Base-by-base conservation (phyloP, 2,888 invertebrate species). In the Mythimna loreyi region DNA sequence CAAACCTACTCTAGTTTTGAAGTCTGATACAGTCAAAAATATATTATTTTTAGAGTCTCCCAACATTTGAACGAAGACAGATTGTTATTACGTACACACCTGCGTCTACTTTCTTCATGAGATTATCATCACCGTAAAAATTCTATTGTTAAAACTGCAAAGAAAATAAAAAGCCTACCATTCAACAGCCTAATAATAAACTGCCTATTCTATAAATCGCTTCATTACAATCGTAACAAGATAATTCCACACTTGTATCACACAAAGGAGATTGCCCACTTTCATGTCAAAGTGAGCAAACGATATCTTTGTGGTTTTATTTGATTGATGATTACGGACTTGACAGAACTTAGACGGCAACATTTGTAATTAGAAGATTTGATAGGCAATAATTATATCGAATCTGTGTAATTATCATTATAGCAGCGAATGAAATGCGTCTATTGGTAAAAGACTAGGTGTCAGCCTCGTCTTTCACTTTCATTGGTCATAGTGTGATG, bases 291-390 rank as follows among this genome's bases (percentile, higher is more conserved):
- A 67, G 21, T 62, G 59, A 58, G 52, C 57, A 53, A 78, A 59
- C 55, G 49, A 72, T 71, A 23, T 53, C 33, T 47, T 62, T 65
- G 58, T 75, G 23, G 23, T 69, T 53, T 45, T 13, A 56, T 56
- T 70, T 67, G 80, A 81, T 78, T 70, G 57, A 71, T 73, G 78
- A 65, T 75, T 67, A 56, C 61, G 43, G 63, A 50, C 68, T 72
- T 66, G 67, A 71, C 66, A 64, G 64, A 52, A 50, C 58, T 74
- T 61, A 64, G 71, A 61, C 36, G 8, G 33, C 9, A 40, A 47
- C 11, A 67, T n/a, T n/a, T n/a, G n/a, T 67, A 45, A 58, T 40
- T 68, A n/a, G 19, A 52, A 43, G 40, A 30, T 63, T 40, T 56
- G 53, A 67, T 69, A 50, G 25, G 49, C 36, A 49, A 62, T 72